Evolutionary conservation across 2,797 vertebrate genomes (phyloP), one percentile per base, ranked within the genome.

Genomic region (Prunella strophiata): DNA sequence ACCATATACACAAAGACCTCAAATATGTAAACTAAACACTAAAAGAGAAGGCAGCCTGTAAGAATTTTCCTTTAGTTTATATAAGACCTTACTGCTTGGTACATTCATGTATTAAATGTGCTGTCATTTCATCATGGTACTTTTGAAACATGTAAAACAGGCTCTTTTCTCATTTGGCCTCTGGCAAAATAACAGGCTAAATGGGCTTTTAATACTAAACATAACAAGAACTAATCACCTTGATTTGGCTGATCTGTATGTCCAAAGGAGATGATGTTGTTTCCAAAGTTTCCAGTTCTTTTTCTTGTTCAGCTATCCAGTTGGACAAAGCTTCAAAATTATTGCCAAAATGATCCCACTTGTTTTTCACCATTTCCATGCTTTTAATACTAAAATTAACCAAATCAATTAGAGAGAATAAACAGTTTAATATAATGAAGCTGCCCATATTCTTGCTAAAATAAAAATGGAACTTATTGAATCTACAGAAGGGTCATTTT

Each of bases 301-400:
- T 99, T 97, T 99, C 99, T 94, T 98, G 99, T 94, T 98, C 98
- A 88, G 98, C 98, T 97, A 99, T 99, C 99, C 99, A 99, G 75
- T 94, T 34, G 85, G 98, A 99, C 96, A 99, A 98, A 63, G 96
- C 96, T 97, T 99, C 99, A 98, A 99, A 99, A 93, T 98, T 98
- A 94, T 83, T 97, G 96, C 98, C 98, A 97, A 99, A 99, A 91
- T 97, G 97, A 96, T 99, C 98, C 99, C 99, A 99, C 89, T 99
- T 98, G 93, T 74, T 96, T 98, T 98, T 99, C 98, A 99, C 98
- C 85, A 98, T 98, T 97, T 99, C 98, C 97, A 99, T 98, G 96
- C 98, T 98, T 97, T 98, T 98, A 96, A 99, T 98, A 96, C 99
- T 99, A 98, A 98, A 98, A 98, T 98, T 97, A 97, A 98, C 97